Percentiles rank a stretch among this genome's conserved stretches.
Evolutionary conservation across 2,797 vertebrate species (phyloP).

Genomic region (Pitangus sulphuratus): DNA sequence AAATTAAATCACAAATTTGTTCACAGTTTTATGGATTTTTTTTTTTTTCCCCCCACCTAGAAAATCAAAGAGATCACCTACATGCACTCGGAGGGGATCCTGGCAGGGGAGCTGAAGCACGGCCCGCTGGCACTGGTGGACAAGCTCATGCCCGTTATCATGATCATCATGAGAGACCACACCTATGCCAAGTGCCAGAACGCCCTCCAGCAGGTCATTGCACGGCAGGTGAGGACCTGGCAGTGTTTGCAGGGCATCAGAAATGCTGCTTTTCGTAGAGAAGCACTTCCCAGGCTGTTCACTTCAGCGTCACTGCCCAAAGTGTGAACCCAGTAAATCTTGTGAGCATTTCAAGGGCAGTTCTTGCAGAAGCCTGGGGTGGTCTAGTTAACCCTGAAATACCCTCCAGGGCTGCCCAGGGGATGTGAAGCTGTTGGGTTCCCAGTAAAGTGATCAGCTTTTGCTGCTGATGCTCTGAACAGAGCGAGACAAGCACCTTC

Average conservation of each 20-base stretch:
- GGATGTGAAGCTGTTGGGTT: neutral
- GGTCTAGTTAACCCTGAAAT: neutral
- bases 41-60: constrained; percentile 61
- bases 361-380: neutral
- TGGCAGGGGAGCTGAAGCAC: constrained; percentile 96
- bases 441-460: neutral
- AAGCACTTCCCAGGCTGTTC: neutral
- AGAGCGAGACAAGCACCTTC: neutral
- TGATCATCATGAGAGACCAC: constrained; percentile 99
- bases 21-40: neutral
- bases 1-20: neutral
- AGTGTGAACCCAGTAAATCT: accelerated
- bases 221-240: constrained; percentile 84
- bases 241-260: accelerated
- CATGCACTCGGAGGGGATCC: constrained; percentile 98
- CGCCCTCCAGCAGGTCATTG: constrained; percentile 94
- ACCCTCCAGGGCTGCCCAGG: accelerated
- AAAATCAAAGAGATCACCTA: constrained; percentile 99
- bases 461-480: neutral
- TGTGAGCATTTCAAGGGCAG: neutral
- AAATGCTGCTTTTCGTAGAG: accelerated
- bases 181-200: constrained; percentile 97
- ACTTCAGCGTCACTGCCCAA: neutral
- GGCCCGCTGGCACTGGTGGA: constrained; percentile 95
- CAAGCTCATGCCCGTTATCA: constrained; percentile 98